Base-by-base conservation (phyloP, 2,113 vertebrate genomes). In the Aramus guarauna region DNA sequence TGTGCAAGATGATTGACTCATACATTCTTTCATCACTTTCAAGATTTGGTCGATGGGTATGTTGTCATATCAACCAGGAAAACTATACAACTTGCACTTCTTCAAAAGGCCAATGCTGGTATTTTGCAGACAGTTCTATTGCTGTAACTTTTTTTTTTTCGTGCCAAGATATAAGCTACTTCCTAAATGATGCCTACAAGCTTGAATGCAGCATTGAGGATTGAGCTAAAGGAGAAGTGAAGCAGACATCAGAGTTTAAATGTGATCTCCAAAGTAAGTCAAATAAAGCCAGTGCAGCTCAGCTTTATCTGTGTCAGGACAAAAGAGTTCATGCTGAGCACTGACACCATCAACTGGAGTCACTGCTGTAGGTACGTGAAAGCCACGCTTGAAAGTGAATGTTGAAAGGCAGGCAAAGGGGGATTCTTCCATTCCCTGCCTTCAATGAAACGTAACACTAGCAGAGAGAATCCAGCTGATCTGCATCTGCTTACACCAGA, bases 301-400 rank as follows among this genome's bases (percentile, higher is more conserved):
- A 88, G 74, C 53, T 69, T 73, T 82, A 22, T 72, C 66, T 94
- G 32, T 43, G 30, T 29, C 23, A 14, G 79, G 86, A 56, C 59
- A 39, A 56, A 55, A 84, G 71, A 59, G 74, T n/a, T 23, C 72
- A 20, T 10, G 34, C 78, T 62, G 94, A 69, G 83, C 50, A 41
- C 39, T 53, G n/a, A 37, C 37, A 36, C 26, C 0, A 0, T 4
- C 75, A 41, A 0, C 36, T 26, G 43, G 19, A 86, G 66, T 71
- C 58, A 9, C 14, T 79, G 36, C 58, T 55, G 0, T 2, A 7
- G 1, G 60, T 9, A 9, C 36, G 21, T 68, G 60, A 69, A 30
- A 66, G 24, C 39, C n/a, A 3, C 14, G 26, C 52, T 53, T 27
- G 21, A 36, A 83, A 72, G 34, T 29, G 4, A 21, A 23, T 34